These are phyloP conservation scores for Ptychoptera albimana DNA, from an alignment of 2,888 invertebrate species.

Conservation along the genomic window DNA sequence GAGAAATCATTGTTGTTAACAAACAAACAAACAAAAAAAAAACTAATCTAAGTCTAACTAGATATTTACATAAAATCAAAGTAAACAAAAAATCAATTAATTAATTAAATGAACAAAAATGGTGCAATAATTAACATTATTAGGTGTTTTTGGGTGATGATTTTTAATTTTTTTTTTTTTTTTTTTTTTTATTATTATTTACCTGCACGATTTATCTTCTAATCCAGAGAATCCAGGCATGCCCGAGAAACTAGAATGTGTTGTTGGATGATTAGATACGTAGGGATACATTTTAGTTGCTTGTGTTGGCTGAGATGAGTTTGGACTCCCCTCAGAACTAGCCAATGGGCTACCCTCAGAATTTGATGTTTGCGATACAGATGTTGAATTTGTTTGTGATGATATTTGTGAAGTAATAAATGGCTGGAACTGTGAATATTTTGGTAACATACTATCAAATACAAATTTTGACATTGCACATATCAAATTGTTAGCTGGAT, in stretches of 20 bases:
- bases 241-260: conserved; percentile 68
- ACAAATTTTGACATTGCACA: conserved; percentile 92
- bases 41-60: too few species aligned
- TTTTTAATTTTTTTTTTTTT: too few species aligned
- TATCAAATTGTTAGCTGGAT: conserved; percentile 17
- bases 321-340: conserved; percentile 40
- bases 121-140: too few species aligned
- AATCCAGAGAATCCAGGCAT: conserved; percentile 35
- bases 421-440: conserved; percentile 65
- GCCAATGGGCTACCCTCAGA: conserved; percentile 48
- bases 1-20: too few species aligned
- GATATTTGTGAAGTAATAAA: conserved; percentile 34
- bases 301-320: conserved; percentile 47
- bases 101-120: too few species aligned
- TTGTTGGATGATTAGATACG: conserved; percentile 55
- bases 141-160: too few species aligned
- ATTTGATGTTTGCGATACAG: conserved; percentile 56
- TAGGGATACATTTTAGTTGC: conserved; percentile 81
- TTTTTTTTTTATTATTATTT: conserved; percentile 9
- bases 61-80: too few species aligned
- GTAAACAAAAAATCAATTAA: too few species aligned
- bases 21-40: too few species aligned
- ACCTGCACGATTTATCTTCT: conserved; percentile 33
- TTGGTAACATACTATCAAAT: conserved; percentile 95
- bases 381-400: conserved; percentile 40